phyloP scores from a whole-genome alignment of 2,113 vertebrate species.

The Agapornis roseicollis region DNA sequence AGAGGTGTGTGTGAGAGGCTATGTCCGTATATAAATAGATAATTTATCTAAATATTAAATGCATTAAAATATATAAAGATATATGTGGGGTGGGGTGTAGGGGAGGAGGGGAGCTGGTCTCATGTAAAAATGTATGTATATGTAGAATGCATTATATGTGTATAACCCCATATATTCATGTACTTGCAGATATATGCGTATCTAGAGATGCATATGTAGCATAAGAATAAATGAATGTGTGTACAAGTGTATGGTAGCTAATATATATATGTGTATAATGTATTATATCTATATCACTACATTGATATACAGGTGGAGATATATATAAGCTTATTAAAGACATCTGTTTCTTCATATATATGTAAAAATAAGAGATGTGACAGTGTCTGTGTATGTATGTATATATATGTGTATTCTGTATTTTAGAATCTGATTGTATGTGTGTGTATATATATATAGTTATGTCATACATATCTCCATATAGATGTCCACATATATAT shows the following conservation, averaged over 20 bases:
- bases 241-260: background rate
- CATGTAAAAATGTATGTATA: background rate
- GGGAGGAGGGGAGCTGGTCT: background rate
- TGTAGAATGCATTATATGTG: background rate
- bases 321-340: accelerated
- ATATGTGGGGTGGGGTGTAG: background rate
- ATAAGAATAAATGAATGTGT: background rate
- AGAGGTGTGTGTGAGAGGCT: background rate
- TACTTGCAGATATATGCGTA: too few relatives aligned
- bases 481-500: background rate
- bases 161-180: background rate
- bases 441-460: background rate
- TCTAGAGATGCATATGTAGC: background rate
- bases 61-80: background rate
- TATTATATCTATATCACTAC: background rate
- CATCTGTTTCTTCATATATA: background rate
- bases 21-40: background rate
- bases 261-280: accelerated
- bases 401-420: background rate
- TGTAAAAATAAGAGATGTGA: background rate
- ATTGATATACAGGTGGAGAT: too few relatives aligned
- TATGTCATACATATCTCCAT: too few relatives aligned
- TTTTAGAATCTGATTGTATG: background rate
- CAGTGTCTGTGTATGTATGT: background rate
- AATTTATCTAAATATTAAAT: background rate